Base-by-base conservation (phyloP, 1,140 invertebrate genomes). In the Aphidius ervi region DNA sequence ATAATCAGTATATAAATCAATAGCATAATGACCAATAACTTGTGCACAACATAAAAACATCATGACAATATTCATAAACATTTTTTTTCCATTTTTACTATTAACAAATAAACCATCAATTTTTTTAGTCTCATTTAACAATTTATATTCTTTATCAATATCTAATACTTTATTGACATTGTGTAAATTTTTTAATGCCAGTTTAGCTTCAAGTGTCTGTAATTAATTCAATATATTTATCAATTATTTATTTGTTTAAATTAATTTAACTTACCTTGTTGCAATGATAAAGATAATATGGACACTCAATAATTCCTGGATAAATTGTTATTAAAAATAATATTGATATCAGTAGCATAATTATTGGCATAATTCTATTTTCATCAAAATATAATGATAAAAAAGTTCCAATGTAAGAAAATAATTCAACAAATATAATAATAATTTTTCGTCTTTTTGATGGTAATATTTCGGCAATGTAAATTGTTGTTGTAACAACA, bases 261-360 rank as follows among this genome's bases (percentile, higher is more conserved):
- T 41, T 37, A 31, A 31, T 49, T 58, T 39, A 23, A 41, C 55
- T 63, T 61, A 70, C 66, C 60, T 58, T 62, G 10, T 64, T 67
- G 41, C 31, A 9, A 16, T 66, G 16, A 49, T 65, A 68, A 2
- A 66, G 46, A 57, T 61, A 68, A 46, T 63, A 65, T 6, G 69
- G 67, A 23, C 65, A 70, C 48, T 70, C 67, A 47, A 65, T 61
- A 63, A 70, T 66, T 54, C 61, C 65, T 0, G 46, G 23, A 16
- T 52, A 54, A 23, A 65, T 56, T 0, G 64, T 56, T 8, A 59
- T 9, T 2, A 65, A n/a, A 50, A 67, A 70, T 16, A 50, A 10
- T 4, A 65, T 39, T 5, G 63, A 41, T 5, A 63, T 1, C 2
- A 43, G 6, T 5, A 40, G 45, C 55, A 67, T 63, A 0, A 56